phyloP scores from a whole-genome alignment of 35 echinoderm and acorn worm genomes.

The Apostichopus japonicus region DNA sequence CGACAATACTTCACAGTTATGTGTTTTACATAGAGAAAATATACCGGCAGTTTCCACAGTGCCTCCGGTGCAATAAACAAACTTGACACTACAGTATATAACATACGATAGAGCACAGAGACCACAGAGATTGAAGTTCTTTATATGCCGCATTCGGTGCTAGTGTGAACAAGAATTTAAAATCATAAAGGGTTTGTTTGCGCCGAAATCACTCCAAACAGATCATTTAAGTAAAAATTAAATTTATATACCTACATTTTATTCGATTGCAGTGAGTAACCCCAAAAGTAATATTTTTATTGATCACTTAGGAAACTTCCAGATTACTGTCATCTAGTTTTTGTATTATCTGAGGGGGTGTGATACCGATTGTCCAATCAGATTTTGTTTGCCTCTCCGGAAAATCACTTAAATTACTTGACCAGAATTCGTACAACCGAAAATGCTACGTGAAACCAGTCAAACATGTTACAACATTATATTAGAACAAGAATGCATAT shows the following conservation, averaged over 20 bases:
- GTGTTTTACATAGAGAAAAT: conserved; percentile 6
- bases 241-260: not conserved
- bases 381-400: not conserved
- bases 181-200: not conserved
- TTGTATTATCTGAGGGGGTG: conserved; percentile 27
- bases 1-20: not conserved
- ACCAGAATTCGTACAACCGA: not conserved
- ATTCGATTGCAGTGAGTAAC: too few species aligned
- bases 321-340: not conserved
- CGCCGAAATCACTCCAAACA: not conserved
- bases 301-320: too few species aligned
- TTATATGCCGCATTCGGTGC: not conserved
- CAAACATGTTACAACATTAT: too few species aligned
- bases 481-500: too few species aligned
- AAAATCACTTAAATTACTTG: not conserved
- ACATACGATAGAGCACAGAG: not conserved
- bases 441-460: too few species aligned
- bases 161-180: not conserved
- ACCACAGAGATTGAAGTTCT: not conserved
- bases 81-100: conserved; percentile 27
- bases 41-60: conserved; percentile 23
- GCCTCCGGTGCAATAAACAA: conserved; percentile 24
- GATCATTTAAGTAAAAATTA: not conserved
- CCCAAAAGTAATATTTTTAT: too few species aligned
- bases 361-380: conserved; percentile 6